These are phyloP conservation scores for Slavum lentiscoides DNA, from an alignment of 2,888 invertebrate species.

Conservation along the genomic window DNA sequence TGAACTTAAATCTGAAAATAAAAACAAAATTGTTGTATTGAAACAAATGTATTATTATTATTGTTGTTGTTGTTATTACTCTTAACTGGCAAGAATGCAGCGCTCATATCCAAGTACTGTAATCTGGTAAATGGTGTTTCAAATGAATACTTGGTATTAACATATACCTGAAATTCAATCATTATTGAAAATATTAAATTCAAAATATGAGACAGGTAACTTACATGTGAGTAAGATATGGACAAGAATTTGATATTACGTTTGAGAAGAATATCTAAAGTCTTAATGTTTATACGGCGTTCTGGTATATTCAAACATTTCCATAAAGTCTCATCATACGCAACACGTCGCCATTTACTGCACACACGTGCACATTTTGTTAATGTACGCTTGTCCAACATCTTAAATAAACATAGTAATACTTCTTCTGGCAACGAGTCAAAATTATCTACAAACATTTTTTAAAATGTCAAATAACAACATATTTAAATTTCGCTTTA, in stretches of 20 bases:
- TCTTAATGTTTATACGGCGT: slow-evolving; percentile 69
- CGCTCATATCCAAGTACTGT: slow-evolving; percentile 85
- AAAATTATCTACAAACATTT: slow-evolving; percentile 67
- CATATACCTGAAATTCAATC: slow-evolving; percentile 36
- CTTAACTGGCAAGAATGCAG: slow-evolving; percentile 68
- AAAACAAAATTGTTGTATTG: not conserved
- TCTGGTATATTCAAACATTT: slow-evolving; percentile 78
- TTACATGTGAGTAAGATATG: slow-evolving; percentile 78
- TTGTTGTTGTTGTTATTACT: slow-evolving; percentile 10
- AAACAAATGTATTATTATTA: not conserved
- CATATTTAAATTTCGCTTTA: not conserved
- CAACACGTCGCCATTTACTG: slow-evolving; percentile 77
- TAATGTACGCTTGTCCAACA: slow-evolving; percentile 78
- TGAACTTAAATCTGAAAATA: slow-evolving; percentile 62
- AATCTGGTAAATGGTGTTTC: slow-evolving; percentile 62
- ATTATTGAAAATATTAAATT: not conserved
- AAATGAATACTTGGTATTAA: slow-evolving; percentile 43
- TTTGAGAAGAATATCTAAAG: slow-evolving; percentile 73
- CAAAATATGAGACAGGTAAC: slow-evolving; percentile 43
- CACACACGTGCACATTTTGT: slow-evolving; percentile 74
- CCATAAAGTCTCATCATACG: slow-evolving; percentile 86
- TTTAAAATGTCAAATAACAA: not conserved
- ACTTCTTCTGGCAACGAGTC: slow-evolving; percentile 81
- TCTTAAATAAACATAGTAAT: slow-evolving; percentile 77
- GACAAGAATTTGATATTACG: slow-evolving; percentile 78